Base-by-base conservation (phyloP, 2,113 vertebrate species). In the Eurypyga helias region DNA sequence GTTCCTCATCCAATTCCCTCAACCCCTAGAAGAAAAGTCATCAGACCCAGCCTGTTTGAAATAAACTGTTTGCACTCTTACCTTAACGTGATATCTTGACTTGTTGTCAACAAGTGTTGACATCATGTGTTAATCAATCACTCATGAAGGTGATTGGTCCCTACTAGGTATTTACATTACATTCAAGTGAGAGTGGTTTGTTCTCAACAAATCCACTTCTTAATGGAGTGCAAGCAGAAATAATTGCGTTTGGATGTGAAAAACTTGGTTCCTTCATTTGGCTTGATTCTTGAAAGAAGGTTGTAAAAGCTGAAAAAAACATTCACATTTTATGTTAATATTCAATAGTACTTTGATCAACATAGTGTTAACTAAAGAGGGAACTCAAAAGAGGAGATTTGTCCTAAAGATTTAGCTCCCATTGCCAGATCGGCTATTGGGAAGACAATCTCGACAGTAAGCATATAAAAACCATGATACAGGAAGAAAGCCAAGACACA, bases 221-320 rank as follows among this genome's bases (percentile, higher is more conserved):
- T 31, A 29, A 2, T 17, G 12, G 10, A 60, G 13, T 36, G 43
- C 11, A 73, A 73, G 38, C 38, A 38, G 4, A 58, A 62, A 38
- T 36, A 73, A 73, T 9, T 29, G 7, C 20, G 7, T 60, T 60
- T 1, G 1, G 19, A 46, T 13, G 19, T 51, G 16, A 36, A 79
- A 90, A 45, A 10, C 6, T 23, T n/a, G n/a, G 10, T 19, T 62
- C 6, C 6, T 38, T 55, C 0, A 0, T 6, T 51, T 1, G 1
- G 4, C 7, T 78, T 61, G 1, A 3, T 45, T 60, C 41, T 34
- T 58, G 29, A 72, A 73, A 90, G 31, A 36, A 61, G 4, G 1
- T 23, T 16, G 15, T 61, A 84, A 84, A 71, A 72, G 7, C 8
- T 51, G 11, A 28, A 17, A 52, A 38, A 49, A 24, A 57, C 21